Evolutionary conservation across 2,797 vertebrate genomes (phyloP).

Genomic region (Babyrousa celebensis): DNA sequence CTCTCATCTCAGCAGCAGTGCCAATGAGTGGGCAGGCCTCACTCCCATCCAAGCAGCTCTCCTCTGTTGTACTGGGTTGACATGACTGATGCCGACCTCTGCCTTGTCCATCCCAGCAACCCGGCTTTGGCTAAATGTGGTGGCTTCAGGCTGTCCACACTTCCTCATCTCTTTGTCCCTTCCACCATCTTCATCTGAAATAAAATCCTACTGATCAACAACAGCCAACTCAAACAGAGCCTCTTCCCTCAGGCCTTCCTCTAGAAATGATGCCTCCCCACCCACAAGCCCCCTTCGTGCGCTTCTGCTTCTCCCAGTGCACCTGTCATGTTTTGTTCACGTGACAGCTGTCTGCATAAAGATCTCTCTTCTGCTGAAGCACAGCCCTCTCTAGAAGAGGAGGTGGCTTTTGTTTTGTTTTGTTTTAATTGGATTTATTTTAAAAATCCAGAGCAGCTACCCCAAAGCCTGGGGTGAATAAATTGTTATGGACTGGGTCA

Average conservation of each 20-base stretch:
- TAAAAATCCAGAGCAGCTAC: not conserved
- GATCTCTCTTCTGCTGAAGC: not conserved
- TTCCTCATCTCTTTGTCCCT: not conserved
- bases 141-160: not conserved
- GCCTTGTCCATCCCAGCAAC: not conserved
- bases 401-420: not conserved
- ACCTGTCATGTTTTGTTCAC: not conserved
- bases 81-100: not conserved
- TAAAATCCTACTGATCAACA: not conserved
- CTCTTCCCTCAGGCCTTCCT: not conserved
- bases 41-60: not conserved
- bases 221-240: not conserved
- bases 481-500: not conserved
- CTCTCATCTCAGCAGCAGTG: not conserved
- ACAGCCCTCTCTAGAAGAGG: not conserved
- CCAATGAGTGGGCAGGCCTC: not conserved
- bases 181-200: not conserved
- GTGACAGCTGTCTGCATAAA: not conserved
- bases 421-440: not conserved
- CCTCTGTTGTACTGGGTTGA: not conserved
- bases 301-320: not conserved
- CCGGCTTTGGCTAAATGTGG: not conserved
- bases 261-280: not conserved
- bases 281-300: not conserved
- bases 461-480: not conserved